Conservation (phyloP, 2,888 invertebrate genomes). For the Acronicta psi region DNA sequence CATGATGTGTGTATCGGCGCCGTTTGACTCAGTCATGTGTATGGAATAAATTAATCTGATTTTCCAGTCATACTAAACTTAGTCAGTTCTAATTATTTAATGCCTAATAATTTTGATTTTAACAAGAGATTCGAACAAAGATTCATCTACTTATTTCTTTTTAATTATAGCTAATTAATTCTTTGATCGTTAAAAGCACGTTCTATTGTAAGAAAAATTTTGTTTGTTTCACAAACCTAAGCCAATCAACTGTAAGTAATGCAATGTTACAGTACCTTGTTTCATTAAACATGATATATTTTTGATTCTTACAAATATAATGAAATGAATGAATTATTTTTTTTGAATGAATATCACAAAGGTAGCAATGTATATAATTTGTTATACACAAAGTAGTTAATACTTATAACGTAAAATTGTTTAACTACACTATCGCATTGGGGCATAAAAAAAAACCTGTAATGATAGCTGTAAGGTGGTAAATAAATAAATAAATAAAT, state of each 20-base stretch:
- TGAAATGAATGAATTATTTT: too few species aligned
- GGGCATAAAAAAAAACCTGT: too few species aligned
- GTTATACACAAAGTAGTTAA: too few species aligned
- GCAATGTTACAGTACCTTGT: neutral
- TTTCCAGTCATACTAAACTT: neutral
- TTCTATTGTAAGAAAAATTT: constrained; percentile 13
- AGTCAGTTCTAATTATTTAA: neutral
- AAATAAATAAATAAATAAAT: too few species aligned
- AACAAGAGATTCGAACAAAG: neutral
- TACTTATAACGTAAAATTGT: too few species aligned
- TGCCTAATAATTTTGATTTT: too few species aligned
- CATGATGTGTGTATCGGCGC: too few species aligned
- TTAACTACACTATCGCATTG: too few species aligned
- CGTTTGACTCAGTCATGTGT: too few species aligned
- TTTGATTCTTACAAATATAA: neutral
- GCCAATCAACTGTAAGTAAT: constrained; percentile 10
- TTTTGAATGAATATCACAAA: too few species aligned
- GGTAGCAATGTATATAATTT: too few species aligned
- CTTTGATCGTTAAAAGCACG: constrained; percentile 6
- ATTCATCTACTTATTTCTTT: constrained; percentile 1
- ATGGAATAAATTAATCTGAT: neutral
- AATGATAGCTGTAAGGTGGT: too few species aligned
- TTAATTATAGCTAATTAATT: constrained; percentile 18
- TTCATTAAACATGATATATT: constrained; percentile 14
- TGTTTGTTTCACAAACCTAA: constrained; percentile 7